Percentiles rank a stretch among this genome's conserved stretches.
phyloP scores from a whole-genome alignment of 2,888 invertebrate genomes.

The Incurvaria masculella region DNA sequence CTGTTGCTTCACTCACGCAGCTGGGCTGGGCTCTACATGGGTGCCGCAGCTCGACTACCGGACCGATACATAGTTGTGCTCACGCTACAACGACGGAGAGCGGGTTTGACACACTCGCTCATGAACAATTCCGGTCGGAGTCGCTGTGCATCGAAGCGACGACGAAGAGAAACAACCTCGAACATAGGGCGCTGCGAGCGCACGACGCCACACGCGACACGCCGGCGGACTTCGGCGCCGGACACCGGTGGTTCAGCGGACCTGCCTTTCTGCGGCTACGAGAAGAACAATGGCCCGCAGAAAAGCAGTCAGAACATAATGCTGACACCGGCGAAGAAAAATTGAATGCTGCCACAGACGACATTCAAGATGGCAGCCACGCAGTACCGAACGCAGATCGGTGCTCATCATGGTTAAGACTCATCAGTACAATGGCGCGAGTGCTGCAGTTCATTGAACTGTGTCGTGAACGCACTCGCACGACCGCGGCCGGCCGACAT shows the following conservation, averaged over 20 bases:
- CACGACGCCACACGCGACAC: slow-evolving; percentile 9
- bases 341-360: background rate
- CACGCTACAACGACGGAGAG: too few relatives aligned
- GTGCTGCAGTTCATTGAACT: slow-evolving; percentile 1
- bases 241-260: background rate
- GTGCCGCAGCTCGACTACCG: background rate
- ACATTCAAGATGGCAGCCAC: background rate
- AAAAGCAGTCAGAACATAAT: background rate
- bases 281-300: background rate
- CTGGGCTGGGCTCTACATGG: background rate
- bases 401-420: slow-evolving; percentile 1
- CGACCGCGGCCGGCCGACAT: background rate
- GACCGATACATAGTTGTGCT: background rate
- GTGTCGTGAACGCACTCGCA: background rate
- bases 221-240: slow-evolving; percentile 1
- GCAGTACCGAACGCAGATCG: background rate
- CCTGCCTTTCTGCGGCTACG: background rate
- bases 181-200: too few relatives aligned
- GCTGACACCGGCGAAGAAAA: background rate
- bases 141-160: too few relatives aligned
- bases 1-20: too few relatives aligned
- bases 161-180: too few relatives aligned
- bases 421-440: slow-evolving; percentile 1
- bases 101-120: too few relatives aligned
- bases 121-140: too few relatives aligned